Base-by-base conservation (phyloP, 2,888 invertebrate genomes). In the Dolomedes plantarius region DNA sequence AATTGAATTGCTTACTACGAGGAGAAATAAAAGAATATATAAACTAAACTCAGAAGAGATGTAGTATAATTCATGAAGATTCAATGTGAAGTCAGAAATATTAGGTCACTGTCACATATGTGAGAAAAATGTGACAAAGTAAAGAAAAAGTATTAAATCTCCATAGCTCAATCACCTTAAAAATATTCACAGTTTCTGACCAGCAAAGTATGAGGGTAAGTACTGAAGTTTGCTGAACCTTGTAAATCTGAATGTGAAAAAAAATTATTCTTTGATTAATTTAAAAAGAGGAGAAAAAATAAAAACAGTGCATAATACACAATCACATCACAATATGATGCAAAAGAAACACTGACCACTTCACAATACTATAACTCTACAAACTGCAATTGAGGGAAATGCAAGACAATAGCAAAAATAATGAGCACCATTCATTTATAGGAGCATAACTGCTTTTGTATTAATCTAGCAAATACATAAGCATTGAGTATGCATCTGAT, bases 151-250 rank as follows among this genome's bases (percentile, higher is more conserved):
- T 7, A 36, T 7, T 36, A 5, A 36, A 36, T 7, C 36, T 7
- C 5, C 36, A 36, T 36, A 36, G 36, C 11, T 36, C 5, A 36
- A 36, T 36, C 11, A 23, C 56, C 16, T 23, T 6, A 6, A 23
- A 56, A 23, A 56, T 16, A 2, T 23, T 23, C 23, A 23, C 19
- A 56, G n/a, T 5, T 56, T 56, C 56, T 23, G 2, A 56, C 56
- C 23, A 56, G 2, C 56, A 1, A 23, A 6, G 23, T 23, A 23
- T 6, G 19, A 19, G 50, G 41, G 56, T 71, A 41, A 69, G 72
- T 71, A 83, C 77, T 85, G 77, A 85, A 85, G 77, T 85, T 85
- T 85, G 85, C 77, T 85, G 85, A 85, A 85, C 85, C 85, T 83
- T 85, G 36, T 62, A 31, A 50, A 67, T 36, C 29, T 68, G 68